Base-by-base conservation (phyloP, 1,140 invertebrate species). In the Apis dorsata region DNA sequence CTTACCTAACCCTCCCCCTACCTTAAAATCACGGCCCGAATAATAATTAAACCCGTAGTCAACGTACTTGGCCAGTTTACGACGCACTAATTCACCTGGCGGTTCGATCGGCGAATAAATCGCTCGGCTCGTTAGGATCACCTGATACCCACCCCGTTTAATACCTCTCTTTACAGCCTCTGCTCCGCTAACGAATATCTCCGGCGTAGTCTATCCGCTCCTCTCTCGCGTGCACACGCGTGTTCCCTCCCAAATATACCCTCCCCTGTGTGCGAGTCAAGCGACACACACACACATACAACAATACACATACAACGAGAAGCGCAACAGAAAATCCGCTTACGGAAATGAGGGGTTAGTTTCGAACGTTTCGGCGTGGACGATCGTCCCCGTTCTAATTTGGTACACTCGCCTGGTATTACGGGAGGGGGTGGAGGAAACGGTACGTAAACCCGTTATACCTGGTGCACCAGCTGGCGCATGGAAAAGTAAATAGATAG, bases 401-500 rank as follows among this genome's bases (percentile, higher is more conserved):
- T 75, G 68, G 63, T 80, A 75, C 86, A 77, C 81, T 84, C 76
- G 77, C 9, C 44, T 15, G 34, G 73, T 55, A 69, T 82, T 83
- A 77, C 71, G 55, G 49, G 24, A 34, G 44, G 34, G 75, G 57
- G 60, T 80, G 72, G 76, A 77, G 81, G 66, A 84, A 84, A 86
- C 85, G 72, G 59, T 72, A 79, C 73, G 85, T 79, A 65, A 82
- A 69, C 79, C 70, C 85, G 85, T 78, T 86, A 86, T 75, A 83
- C 66, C 81, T 79, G 86, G 21, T 62, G 71, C 74, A 55, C 85
- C 85, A 88, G 85, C 86, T 88, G 86, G 85, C 72, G 78, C 65
- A 53, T 66, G 73, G 82, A 85, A 87, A 88, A 85, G 82, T 87
- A 87, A 87, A 87, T 87, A 87, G 83, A 88, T 88, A 79, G 83